Evolutionary conservation across 2,888 invertebrate species (phyloP).

Genomic region (Steinernema carpocapsae): DNA sequence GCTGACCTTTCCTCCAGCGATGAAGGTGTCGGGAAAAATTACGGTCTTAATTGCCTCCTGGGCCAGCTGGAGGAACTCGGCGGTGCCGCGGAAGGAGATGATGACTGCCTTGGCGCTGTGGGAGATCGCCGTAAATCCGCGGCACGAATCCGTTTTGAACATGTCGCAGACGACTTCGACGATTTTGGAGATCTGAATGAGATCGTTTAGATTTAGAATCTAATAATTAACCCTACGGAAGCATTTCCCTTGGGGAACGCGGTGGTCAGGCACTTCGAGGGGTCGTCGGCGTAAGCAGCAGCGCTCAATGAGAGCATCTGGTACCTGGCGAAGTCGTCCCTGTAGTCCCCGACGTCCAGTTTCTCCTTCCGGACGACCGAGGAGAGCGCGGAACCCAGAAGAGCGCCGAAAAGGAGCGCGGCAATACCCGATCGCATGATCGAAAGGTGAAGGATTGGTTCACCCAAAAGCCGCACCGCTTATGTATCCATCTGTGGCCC

Average conservation of each 20-base stretch:
- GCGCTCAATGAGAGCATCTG: constrained; percentile 54
- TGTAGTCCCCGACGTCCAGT: constrained; percentile 35
- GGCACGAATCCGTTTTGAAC: constrained; percentile 37
- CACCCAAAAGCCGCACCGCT: too few relatives aligned
- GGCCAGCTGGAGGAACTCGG: constrained; percentile 47
- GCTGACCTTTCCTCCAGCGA: constrained; percentile 55
- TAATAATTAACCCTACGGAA: constrained; percentile 25
- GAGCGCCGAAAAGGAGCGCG: too few relatives aligned
- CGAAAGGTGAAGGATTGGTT: too few relatives aligned
- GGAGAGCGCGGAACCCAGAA: constrained; percentile 37
- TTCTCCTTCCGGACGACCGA: neutral
- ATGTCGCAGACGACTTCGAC: neutral
- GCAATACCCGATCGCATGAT: too few relatives aligned
- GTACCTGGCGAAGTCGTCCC: constrained; percentile 38
- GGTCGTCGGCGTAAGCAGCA: constrained; percentile 54
- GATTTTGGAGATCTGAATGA: neutral
- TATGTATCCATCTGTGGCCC: too few relatives aligned
- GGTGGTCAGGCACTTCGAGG: constrained; percentile 49
- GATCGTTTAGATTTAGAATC: too few relatives aligned
- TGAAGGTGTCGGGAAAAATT: constrained; percentile 45
- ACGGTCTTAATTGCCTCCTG: constrained; percentile 48
- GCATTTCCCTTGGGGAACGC: constrained; percentile 45
- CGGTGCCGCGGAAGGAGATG: constrained; percentile 49
- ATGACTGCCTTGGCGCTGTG: constrained; percentile 50
- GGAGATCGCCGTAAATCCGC: constrained; percentile 49